phyloP scores from a whole-genome alignment of 1,140 invertebrate species.

The Lasioglossum baleicum region DNA sequence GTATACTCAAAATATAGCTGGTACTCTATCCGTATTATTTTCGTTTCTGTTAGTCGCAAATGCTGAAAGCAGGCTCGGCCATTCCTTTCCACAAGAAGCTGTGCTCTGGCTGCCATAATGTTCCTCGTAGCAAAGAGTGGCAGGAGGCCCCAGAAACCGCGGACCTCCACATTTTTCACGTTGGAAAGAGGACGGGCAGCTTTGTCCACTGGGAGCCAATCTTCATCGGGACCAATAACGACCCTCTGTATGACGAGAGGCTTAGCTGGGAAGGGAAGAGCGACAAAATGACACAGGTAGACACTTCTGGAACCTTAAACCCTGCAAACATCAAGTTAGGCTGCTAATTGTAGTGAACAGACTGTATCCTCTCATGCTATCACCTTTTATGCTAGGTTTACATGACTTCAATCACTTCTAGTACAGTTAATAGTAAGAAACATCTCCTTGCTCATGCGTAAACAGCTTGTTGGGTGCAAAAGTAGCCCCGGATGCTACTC shows the following conservation, averaged over 20 bases:
- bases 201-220: constrained; percentile 95
- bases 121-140: constrained; percentile 92
- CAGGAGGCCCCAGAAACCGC: constrained; percentile 85
- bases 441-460: too few species aligned
- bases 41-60: constrained; percentile 81
- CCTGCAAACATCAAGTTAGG: too few species aligned
- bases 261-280: constrained; percentile 94
- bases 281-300: constrained; percentile 96
- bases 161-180: constrained; percentile 89
- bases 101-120: constrained; percentile 92
- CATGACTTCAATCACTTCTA: too few species aligned
- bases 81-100: constrained; percentile 95
- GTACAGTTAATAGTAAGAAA: too few species aligned
- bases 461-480: too few species aligned
- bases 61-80: constrained; percentile 88
- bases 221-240: constrained; percentile 91
- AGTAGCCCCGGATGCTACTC: too few species aligned
- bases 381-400: too few species aligned
- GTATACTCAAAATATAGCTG: too few species aligned
- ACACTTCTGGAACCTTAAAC: constrained; percentile 2
- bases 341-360: too few species aligned
- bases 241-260: constrained; percentile 93
- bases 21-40: background rate
- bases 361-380: too few species aligned
- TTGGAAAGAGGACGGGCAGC: constrained; percentile 89